A percentile compares a stretch with the other conserved stretches of the same genome.
Evolutionary conservation across 2,888 invertebrate genomes (phyloP).

Genomic region (Dolichomitus sp.): DNA sequence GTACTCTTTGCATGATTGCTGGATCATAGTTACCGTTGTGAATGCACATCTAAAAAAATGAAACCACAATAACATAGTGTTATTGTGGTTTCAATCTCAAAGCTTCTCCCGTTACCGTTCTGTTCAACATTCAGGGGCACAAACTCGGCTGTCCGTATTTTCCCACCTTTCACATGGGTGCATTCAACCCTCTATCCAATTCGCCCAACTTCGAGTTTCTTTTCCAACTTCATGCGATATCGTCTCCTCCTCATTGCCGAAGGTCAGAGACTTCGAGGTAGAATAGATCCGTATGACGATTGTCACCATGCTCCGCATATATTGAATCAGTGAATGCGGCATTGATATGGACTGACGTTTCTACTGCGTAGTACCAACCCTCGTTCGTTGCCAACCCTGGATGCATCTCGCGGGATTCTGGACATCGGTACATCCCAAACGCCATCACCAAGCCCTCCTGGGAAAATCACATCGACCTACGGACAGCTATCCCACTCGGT

Average conservation of each 20-base stretch:
- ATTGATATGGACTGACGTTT: slow-evolving; percentile 70
- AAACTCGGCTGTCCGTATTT: slow-evolving; percentile 36
- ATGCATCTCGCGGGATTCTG: slow-evolving; percentile 64
- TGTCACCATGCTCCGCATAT: slow-evolving; percentile 32
- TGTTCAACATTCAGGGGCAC: slow-evolving; percentile 7
- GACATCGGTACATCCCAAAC: slow-evolving; percentile 65
- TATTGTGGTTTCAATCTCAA: background rate
- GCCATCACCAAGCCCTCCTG: slow-evolving; percentile 37
- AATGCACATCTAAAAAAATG: background rate
- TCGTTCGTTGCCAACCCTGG: slow-evolving; percentile 67
- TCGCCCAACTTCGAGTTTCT: slow-evolving; percentile 52
- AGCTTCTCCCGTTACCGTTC: background rate
- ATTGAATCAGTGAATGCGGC: slow-evolving; percentile 69
- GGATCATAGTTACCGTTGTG: background rate
- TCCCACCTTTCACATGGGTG: slow-evolving; percentile 51
- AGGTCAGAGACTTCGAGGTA: slow-evolving; percentile 11
- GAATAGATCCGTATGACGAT: slow-evolving; percentile 1
- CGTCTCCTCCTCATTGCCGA: slow-evolving; percentile 11
- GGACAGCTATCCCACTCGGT: slow-evolving; percentile 3
- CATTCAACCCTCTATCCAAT: slow-evolving; percentile 60
- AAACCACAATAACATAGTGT: slow-evolving; percentile 17
- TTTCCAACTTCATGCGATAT: slow-evolving; percentile 35
- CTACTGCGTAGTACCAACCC: slow-evolving; percentile 67
- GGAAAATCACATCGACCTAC: slow-evolving; percentile 50
- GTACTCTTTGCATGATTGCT: background rate